Evolutionary conservation across 2,888 invertebrate genomes (phyloP).

Genomic region (Cylindroiulus punctatus): DNA sequence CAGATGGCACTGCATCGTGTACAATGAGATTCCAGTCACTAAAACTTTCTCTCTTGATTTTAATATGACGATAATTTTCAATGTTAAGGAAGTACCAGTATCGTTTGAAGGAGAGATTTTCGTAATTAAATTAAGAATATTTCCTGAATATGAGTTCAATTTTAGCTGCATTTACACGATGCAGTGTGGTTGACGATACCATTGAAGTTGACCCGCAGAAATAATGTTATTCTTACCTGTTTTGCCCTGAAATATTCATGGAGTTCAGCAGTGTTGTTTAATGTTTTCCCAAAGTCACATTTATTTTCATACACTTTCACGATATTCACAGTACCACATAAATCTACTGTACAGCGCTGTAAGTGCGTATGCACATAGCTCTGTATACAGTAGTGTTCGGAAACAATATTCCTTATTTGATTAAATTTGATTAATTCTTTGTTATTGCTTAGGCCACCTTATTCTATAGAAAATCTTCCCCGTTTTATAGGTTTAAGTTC

Average conservation of each 20-base stretch:
- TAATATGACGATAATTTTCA: no score
- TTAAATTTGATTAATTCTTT: background rate
- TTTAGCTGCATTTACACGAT: no score
- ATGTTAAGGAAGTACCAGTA: no score
- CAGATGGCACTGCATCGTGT: background rate
- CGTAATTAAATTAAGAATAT: no score
- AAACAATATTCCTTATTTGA: background rate
- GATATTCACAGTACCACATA: background rate
- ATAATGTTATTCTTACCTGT: no score
- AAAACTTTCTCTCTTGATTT: no score
- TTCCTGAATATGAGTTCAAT: no score
- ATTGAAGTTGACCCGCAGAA: no score
- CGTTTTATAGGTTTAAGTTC: background rate
- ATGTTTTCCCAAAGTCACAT: conserved; percentile 39
- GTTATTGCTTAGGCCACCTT: background rate
- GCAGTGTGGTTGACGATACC: no score
- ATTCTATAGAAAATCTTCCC: background rate
- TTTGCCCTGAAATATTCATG: background rate
- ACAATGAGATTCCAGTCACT: background rate
- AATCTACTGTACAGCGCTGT: no score
- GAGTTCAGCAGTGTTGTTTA: conserved; percentile 5
- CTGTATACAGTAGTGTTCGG: background rate
- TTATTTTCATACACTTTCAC: conserved; percentile 22
- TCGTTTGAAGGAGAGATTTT: no score
- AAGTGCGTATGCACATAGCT: no score